A percentile compares a stretch with the other conserved stretches of the same genome.
These are phyloP conservation scores for Lochmaea capreae DNA, from an alignment of 2,888 invertebrate species.

Conservation along the genomic window DNA sequence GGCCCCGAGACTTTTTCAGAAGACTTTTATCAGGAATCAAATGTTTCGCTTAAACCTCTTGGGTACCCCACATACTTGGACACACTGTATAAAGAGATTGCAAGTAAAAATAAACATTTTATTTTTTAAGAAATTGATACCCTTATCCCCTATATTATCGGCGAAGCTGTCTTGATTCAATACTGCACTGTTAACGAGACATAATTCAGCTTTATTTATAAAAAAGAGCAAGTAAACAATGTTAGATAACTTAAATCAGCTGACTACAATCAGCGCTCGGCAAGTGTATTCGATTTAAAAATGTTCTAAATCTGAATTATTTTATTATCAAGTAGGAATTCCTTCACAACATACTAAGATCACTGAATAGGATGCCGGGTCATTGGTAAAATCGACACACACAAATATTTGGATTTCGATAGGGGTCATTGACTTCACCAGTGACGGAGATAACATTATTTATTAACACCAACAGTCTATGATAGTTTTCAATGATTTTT, in stretches of 20 bases:
- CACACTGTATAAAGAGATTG: too few relatives aligned
- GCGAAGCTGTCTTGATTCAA: neutral
- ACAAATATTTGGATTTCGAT: constrained; percentile 53
- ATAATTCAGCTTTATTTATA: constrained; percentile 5
- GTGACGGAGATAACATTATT: constrained; percentile 22
- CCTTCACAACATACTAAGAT: constrained; percentile 49
- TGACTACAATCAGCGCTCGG: neutral
- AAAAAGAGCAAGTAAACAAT: constrained; percentile 4
- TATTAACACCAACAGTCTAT: neutral
- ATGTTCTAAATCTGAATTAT: constrained; percentile 1
- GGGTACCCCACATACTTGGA: too few relatives aligned
- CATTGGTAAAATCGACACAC: constrained; percentile 57
- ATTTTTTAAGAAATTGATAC: neutral
- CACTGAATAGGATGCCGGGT: constrained; percentile 51
- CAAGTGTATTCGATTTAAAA: constrained; percentile 5
- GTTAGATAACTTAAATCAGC: constrained; percentile 1
- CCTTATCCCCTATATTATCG: neutral
- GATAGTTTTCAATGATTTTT: too few relatives aligned
- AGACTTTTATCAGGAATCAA: too few relatives aligned
- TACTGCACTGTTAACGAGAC: neutral
- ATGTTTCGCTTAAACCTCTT: too few relatives aligned
- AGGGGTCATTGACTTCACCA: constrained; percentile 53
- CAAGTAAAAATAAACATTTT: neutral
- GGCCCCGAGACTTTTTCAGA: too few relatives aligned
- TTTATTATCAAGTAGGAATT: constrained; percentile 22